Evolutionary conservation across 2,113 vertebrate species (phyloP).

Genomic region (Melanostigma gelatinosum): DNA sequence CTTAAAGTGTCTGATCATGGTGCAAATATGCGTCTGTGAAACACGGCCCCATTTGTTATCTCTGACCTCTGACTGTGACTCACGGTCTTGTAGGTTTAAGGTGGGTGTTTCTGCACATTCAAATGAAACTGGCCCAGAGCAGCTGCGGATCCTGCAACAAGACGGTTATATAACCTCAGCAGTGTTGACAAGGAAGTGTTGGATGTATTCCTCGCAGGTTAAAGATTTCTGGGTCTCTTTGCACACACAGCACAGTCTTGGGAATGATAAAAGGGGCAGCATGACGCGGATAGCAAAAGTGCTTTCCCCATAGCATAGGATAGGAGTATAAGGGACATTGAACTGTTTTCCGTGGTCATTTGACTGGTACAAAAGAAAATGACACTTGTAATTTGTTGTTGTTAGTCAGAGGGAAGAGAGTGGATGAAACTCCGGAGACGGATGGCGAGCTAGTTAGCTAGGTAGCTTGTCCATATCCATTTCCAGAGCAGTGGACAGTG

Average conservation of each 20-base stretch:
- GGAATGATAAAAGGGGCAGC: not conserved
- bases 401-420: too few species aligned
- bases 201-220: slow-evolving; percentile 15
- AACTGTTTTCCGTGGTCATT: too few species aligned
- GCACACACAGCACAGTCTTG: not conserved
- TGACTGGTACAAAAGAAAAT: too few species aligned
- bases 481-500: too few species aligned
- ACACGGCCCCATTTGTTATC: slow-evolving; percentile 52
- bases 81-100: slow-evolving; percentile 31
- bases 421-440: not conserved
- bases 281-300: not conserved
- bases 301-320: not conserved
- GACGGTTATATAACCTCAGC: slow-evolving; percentile 1
- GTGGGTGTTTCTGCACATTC: slow-evolving; percentile 32
- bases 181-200: slow-evolving; percentile 18
- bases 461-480: too few species aligned
- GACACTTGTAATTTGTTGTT: too few species aligned
- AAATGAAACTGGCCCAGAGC: slow-evolving; percentile 14
- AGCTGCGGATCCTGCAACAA: slow-evolving; percentile 19
- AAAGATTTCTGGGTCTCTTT: not conserved
- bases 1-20: slow-evolving; percentile 40
- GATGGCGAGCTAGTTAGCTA: too few species aligned
- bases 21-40: slow-evolving; percentile 1
- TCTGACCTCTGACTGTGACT: slow-evolving; percentile 29
- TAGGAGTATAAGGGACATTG: too few species aligned